Percentiles rank a stretch among this genome's conserved stretches.
Conservation (phyloP, 2,113 vertebrate genomes). For the Pristiophorus japonicus region DNA sequence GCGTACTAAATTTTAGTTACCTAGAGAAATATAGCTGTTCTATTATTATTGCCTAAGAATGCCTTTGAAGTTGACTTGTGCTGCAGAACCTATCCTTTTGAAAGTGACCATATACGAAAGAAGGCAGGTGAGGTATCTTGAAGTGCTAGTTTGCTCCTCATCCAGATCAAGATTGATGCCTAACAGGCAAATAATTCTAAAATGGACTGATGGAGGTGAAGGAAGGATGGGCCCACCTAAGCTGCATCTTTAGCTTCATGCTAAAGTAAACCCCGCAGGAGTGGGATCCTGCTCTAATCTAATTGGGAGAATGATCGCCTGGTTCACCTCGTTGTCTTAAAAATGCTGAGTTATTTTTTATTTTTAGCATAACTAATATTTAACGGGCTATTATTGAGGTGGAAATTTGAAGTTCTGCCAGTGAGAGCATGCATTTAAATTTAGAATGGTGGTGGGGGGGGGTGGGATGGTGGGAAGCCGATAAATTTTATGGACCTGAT, state of each 20-base stretch:
- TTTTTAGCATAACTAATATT: background rate
- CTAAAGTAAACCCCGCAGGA: background rate
- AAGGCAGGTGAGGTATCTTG: background rate
- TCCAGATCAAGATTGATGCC: background rate
- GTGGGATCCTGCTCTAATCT: background rate
- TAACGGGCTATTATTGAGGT: background rate
- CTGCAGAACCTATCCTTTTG: background rate
- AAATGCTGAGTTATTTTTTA: background rate
- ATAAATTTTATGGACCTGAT: no score
- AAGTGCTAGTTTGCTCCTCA: background rate
- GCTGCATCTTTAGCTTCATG: background rate
- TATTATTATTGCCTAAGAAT: background rate
- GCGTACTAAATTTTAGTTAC: background rate
- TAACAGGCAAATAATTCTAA: background rate
- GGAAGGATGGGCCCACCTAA: background rate
- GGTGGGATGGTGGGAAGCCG: no score
- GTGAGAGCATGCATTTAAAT: no score
- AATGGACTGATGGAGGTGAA: background rate
- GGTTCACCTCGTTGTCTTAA: background rate
- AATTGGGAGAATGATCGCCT: no score
- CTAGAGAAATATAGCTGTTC: background rate
- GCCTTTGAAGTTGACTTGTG: background rate
- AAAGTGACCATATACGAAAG: background rate
- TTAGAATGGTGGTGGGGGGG: no score
- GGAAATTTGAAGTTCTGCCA: no score